phyloP scores from a whole-genome alignment of 2,888 invertebrate genomes.

The Pseudoips prasinana region DNA sequence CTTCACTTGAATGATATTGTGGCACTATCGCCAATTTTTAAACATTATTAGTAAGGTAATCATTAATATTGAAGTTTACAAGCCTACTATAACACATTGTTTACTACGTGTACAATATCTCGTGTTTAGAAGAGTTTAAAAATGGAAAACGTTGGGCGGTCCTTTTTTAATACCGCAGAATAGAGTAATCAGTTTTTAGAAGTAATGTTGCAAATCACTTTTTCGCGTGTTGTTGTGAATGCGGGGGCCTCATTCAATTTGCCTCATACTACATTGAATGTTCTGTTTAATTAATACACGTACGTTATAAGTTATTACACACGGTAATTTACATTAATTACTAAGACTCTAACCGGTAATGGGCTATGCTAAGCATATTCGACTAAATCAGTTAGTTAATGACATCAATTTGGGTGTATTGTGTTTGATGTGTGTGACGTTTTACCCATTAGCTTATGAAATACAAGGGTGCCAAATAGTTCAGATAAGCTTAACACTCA shows the following conservation, averaged over 20 bases:
- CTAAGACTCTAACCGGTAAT: conserved; percentile 15
- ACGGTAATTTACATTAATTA: conserved; percentile 23
- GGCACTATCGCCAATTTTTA: too few species aligned
- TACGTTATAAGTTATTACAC: conserved; percentile 13
- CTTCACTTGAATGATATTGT: too few species aligned
- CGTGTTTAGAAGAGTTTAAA: conserved; percentile 4
- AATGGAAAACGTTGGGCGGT: conserved; percentile 7
- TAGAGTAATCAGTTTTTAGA: conserved; percentile 42
- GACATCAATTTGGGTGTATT: not conserved
- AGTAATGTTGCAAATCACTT: conserved; percentile 42
- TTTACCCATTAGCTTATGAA: too few species aligned
- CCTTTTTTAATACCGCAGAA: conserved; percentile 21
- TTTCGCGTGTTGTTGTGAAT: conserved; percentile 49
- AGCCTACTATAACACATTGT: too few species aligned
- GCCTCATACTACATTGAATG: conserved; percentile 19
- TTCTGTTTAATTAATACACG: conserved; percentile 27
- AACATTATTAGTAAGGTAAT: too few species aligned
- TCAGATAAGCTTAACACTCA: too few species aligned
- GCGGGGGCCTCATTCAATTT: conserved; percentile 30
- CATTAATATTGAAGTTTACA: too few species aligned
- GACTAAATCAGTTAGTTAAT: conserved; percentile 17
- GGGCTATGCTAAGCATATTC: conserved; percentile 16
- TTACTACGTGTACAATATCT: too few species aligned
- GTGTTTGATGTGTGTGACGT: too few species aligned
- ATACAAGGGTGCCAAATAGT: too few species aligned